Base-by-base conservation (phyloP, 2,888 invertebrate genomes). In the Heliconius sara region DNA sequence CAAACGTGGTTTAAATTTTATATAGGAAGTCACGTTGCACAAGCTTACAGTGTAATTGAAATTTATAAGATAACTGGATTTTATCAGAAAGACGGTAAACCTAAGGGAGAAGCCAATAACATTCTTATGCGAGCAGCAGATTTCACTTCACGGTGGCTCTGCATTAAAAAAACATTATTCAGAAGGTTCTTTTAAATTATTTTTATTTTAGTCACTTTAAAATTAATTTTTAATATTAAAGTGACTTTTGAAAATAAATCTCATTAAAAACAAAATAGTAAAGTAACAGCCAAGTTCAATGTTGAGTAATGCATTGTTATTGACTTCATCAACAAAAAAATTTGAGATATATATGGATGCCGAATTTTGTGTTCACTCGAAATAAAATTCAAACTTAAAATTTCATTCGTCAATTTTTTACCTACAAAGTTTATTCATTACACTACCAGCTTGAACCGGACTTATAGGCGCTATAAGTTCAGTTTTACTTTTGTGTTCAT, bases 1-100 rank as follows among this genome's bases (percentile, higher is more conserved):
- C 16, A 34, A 73, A 73, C 73, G 73, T 60, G 73, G 34, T 60
- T 60, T 73, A 60, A n/a, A 60, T 73, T 73, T 60, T 73, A 73
- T 73, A 57, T 73, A n/a, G n/a, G 72, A 73, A 57, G 6, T 57
- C 30, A 34, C 57, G 34, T 73, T 34, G 57, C 57, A 60, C 30
- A 57, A 57, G 57, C 72, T 73, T 73, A 73, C 72, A 73, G 57
- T 30, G 57, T 73, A 57, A 73, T 73, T 73, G 73, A 73, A 73
- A 73, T 60, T 73, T 60, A 72, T 72, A 72, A 73, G 57, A 60
- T 60, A 73, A 73, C 73, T 73, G 60, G 60, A 73, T 73, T 67
- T 73, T 19, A 27, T 72, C 39, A 52, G 25, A 30, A 52, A 74
- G 39, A 27, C 47, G 39, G 10, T 39, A 66, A 75, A 43, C 19